Conservation (phyloP, 2,113 vertebrate species). For the Zapornia atra region DNA sequence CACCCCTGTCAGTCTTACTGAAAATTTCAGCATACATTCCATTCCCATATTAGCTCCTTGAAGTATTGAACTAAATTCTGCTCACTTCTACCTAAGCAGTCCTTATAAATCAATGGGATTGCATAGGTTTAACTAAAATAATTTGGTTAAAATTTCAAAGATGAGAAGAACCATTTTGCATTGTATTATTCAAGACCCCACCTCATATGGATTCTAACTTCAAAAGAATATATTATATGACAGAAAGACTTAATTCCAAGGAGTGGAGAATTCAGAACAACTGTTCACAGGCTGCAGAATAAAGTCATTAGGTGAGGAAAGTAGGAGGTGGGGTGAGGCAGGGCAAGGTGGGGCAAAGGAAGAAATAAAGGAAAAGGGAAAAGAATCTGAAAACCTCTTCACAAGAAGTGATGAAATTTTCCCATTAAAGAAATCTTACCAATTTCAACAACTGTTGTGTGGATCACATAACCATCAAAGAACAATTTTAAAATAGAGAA, state of each 20-base stretch:
- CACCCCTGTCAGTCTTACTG: neutral
- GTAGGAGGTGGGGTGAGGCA: rapidly evolving
- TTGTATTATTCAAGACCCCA: neutral
- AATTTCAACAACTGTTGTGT: neutral
- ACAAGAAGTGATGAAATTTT: neutral
- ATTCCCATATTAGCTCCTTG: neutral
- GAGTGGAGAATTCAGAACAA: neutral
- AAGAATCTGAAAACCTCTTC: neutral
- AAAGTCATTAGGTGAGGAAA: neutral
- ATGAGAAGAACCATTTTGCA: neutral
- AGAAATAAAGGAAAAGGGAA: neutral
- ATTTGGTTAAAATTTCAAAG: neutral
- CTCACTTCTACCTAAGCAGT: neutral
- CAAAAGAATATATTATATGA: neutral
- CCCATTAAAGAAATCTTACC: neutral
- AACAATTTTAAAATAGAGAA: neutral
- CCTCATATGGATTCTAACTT: neutral
- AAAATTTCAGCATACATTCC: neutral
- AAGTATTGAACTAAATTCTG: neutral
- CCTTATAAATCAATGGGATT: neutral
- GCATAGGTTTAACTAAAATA: neutral
- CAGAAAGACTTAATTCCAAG: neutral
- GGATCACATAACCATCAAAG: neutral
- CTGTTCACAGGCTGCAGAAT: neutral
- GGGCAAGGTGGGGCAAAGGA: neutral